These are phyloP conservation scores for Eucera pruinosa DNA, from an alignment of 2,888 invertebrate species.

Conservation along the genomic window DNA sequence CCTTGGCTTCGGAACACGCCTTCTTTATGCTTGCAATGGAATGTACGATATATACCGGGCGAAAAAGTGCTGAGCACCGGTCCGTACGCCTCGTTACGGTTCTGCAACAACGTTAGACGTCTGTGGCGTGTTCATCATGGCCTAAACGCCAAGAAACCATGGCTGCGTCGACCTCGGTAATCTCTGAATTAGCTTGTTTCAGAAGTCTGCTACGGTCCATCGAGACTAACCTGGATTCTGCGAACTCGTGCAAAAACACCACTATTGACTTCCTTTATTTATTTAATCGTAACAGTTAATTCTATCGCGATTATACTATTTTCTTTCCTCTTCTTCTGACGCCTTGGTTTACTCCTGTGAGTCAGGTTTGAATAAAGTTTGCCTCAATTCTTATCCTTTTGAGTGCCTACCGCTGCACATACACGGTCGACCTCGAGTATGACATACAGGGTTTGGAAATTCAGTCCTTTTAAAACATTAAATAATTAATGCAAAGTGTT, in stretches of 20 bases:
- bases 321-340: conserved; percentile 1
- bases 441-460: too few relatives aligned
- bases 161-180: conserved; percentile 10
- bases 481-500: too few relatives aligned
- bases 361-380: neutral
- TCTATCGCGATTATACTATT: conserved; percentile 17
- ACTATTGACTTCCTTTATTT: conserved; percentile 29
- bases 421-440: too few relatives aligned
- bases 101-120: neutral
- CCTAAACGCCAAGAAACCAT: conserved; percentile 9
- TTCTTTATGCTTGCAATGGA: conserved; percentile 25
- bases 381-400: too few relatives aligned
- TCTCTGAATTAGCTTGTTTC: conserved; percentile 22
- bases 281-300: conserved; percentile 39
- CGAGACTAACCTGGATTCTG: conserved; percentile 38
- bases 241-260: conserved; percentile 22
- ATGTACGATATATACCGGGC: conserved; percentile 18
- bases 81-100: conserved; percentile 4
- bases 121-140: neutral
- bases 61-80: conserved; percentile 14
- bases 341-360: neutral
- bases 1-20: conserved; percentile 31
- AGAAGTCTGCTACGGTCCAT: conserved; percentile 16
- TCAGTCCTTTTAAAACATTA: too few relatives aligned
- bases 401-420: too few relatives aligned